These are phyloP conservation scores for Bhutanitis thaidina DNA, from an alignment of 2,888 invertebrate genomes.

Conservation along the genomic window DNA sequence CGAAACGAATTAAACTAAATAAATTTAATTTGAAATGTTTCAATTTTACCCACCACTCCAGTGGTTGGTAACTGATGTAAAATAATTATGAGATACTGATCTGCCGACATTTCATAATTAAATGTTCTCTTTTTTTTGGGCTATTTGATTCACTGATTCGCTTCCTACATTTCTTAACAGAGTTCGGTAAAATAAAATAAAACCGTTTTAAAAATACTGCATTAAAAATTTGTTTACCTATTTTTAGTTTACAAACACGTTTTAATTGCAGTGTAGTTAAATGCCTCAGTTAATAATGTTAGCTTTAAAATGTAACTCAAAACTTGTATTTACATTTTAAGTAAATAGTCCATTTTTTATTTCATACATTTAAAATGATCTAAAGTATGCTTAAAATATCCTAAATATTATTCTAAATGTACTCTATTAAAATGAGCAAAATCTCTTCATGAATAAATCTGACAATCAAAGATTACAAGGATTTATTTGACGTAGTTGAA, in stretches of 20 bases:
- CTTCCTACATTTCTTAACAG: background rate
- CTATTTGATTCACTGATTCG: background rate
- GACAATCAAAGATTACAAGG: conserved; percentile 13
- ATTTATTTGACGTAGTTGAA: conserved; percentile 17
- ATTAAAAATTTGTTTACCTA: no score
- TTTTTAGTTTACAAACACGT: no score
- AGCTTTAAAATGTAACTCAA: no score
- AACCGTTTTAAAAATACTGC: no score
- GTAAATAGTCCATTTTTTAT: no score
- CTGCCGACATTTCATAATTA: conserved; percentile 14
- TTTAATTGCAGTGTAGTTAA: no score
- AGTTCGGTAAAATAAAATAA: background rate
- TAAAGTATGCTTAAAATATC: no score
- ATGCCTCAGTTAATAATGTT: no score
- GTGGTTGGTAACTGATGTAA: conserved; percentile 21
- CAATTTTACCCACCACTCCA: conserved; percentile 28
- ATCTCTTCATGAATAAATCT: background rate
- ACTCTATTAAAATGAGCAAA: background rate
- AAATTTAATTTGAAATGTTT: conserved; percentile 44
- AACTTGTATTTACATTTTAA: no score
- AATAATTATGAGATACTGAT: conserved; percentile 17
- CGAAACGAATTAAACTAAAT: conserved; percentile 37
- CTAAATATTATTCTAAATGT: no score
- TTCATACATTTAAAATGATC: no score
- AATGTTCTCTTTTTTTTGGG: background rate